Conservation (phyloP, 2,888 invertebrate genomes). For the Pollenia labialis region DNA sequence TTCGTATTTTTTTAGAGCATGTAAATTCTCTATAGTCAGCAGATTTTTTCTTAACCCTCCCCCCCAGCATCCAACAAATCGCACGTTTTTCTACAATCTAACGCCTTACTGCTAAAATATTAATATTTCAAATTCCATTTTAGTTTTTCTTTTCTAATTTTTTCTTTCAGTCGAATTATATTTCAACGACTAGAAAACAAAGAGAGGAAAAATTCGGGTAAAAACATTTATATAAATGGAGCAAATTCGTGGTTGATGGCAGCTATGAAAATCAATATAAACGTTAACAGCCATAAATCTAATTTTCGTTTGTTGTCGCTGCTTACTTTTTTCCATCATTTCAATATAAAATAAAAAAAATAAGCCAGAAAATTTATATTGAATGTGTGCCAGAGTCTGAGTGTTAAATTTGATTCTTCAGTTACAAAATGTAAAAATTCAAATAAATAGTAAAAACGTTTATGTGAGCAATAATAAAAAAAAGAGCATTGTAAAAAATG, state of each 20-base stretch:
- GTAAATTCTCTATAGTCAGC: conserved; percentile 17
- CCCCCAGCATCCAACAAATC: conserved; percentile 6
- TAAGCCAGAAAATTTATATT: conserved; percentile 17
- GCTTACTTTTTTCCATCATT: conserved; percentile 37
- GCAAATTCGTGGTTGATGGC: conserved; percentile 66
- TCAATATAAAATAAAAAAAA: conserved; percentile 10
- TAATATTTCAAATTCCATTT: conserved; percentile 58
- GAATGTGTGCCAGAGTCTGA: conserved; percentile 18
- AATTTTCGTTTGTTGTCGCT: conserved; percentile 67
- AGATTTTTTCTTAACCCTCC: conserved; percentile 3
- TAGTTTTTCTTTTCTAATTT: conserved; percentile 8
- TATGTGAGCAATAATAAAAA: conserved; percentile 37
- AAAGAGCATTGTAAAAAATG: conserved; percentile 1
- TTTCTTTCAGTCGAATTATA: conserved; percentile 15
- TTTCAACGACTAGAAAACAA: conserved; percentile 21
- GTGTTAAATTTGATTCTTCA: conserved; percentile 47
- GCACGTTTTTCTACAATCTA: conserved; percentile 7
- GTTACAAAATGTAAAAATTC: conserved; percentile 50
- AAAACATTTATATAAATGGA: conserved; percentile 39
- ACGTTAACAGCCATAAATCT: conserved; percentile 71
- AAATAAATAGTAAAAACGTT: conserved; percentile 61
- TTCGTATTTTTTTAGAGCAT: conserved; percentile 11
- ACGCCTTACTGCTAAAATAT: conserved; percentile 35
- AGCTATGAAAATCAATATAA: conserved; percentile 76
- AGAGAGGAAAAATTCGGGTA: conserved; percentile 2